Evolutionary conservation across 2,113 vertebrate species (phyloP), one percentile per base, ranked within the genome.

Genomic region (Rynchops niger): DNA sequence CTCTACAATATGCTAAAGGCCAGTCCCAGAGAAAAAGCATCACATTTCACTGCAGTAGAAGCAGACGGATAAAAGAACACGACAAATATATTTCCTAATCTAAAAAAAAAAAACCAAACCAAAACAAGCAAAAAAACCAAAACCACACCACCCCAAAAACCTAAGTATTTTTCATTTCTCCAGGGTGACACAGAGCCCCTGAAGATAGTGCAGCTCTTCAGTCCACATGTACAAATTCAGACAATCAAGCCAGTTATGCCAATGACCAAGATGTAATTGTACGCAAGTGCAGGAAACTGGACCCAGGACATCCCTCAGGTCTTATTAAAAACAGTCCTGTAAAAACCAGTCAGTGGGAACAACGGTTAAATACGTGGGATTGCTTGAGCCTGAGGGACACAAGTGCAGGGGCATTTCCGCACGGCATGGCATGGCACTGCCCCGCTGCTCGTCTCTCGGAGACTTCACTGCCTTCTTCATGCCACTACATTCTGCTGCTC

Each of bases 361-460:
- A 91, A 43, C 12, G 18, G 29, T 21, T 30, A 56, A 2, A 6
- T 6, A 7, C 6, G 7, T 2, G 38, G 26, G 42, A 63, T 47
- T 71, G 56, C 85, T 87, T 25, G 63, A 81, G 32, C 56, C 32
- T 1, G 5, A 67, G 53, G 53, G 47, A 22, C 79, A 62, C 13
- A 11, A n/a, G 10, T 1, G 0, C 19, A 10, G 18, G 14, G 45
- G 15, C 29, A 17, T 14, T 56, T 42, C 81, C 32, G 17, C 14
- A 18, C 0, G 3, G 34, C 18, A 5, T 62, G 15, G 27, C 5
- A 18, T 0, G 3, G 32, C 17, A 5, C 80, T 17, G 26, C 5
- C 15, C 29, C 30, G 29, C 9, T n/a, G 30, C 43, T 73, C 34
- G 13, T 49, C 47, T 10, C 67, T 15, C 34, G 45, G 21, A n/a